Percentiles rank a stretch among this genome's conserved stretches.
Evolutionary conservation across 1,140 invertebrate genomes (phyloP).

Genomic region (Elymnias hypermnestra): DNA sequence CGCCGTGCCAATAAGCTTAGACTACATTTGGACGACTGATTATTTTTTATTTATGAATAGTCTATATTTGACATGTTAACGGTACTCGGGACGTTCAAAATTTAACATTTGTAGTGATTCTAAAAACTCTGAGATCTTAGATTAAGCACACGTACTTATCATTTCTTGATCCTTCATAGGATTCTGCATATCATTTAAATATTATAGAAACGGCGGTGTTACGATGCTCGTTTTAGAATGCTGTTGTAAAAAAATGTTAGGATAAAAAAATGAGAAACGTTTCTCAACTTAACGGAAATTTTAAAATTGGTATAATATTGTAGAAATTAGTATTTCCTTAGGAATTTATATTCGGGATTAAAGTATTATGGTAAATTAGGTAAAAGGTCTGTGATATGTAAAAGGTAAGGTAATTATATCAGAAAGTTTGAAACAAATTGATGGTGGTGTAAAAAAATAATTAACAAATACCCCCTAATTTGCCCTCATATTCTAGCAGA

Average conservation of each 20-base stretch:
- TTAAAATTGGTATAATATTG: conserved; percentile 9
- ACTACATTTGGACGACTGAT: conserved; percentile 25
- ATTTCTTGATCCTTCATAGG: conserved; percentile 47
- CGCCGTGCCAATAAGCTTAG: conserved; percentile 21
- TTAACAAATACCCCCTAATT: too few relatives aligned
- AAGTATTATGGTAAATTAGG: conserved; percentile 69
- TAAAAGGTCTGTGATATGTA: conserved; percentile 67
- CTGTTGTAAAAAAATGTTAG: too few relatives aligned
- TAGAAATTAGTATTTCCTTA: conserved; percentile 17
- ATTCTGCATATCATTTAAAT: conserved; percentile 57
- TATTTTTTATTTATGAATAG: conserved; percentile 23
- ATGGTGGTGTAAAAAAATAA: too few relatives aligned
- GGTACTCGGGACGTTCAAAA: conserved; percentile 26
- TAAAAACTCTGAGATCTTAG: conserved; percentile 12
- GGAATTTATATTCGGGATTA: conserved; percentile 22
- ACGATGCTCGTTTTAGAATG: too few relatives aligned
- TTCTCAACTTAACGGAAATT: too few relatives aligned
- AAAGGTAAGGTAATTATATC: conserved; percentile 61
- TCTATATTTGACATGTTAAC: conserved; percentile 36
- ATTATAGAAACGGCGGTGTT: conserved; percentile 21
- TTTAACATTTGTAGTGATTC: conserved; percentile 1
- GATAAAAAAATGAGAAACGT: too few relatives aligned
- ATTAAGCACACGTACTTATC: conserved; percentile 25
- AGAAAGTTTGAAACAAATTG: conserved; percentile 50
- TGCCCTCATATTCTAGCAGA: too few relatives aligned